Percentiles rank a stretch among this genome's conserved stretches.
phyloP scores from a whole-genome alignment of 2,888 invertebrate genomes.

The Microctonus brassicae region DNA sequence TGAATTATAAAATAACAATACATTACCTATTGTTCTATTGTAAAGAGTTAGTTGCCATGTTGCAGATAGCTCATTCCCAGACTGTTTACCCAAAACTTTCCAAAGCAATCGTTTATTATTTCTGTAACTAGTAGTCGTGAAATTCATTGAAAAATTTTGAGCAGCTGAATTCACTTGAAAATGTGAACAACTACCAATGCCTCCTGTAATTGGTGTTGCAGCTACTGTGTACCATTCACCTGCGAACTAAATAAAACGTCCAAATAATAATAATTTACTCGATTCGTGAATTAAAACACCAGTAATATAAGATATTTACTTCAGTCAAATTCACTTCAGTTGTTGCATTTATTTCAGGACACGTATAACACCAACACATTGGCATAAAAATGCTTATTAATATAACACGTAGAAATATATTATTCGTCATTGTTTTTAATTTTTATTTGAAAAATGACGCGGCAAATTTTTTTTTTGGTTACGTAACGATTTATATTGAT shows the following conservation, averaged over 20 bases:
- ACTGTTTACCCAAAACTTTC: slow-evolving; percentile 37
- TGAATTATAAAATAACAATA: background rate
- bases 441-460: background rate
- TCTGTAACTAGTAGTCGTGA: slow-evolving; percentile 39
- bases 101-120: slow-evolving; percentile 37
- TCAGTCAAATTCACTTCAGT: slow-evolving; percentile 42
- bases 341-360: slow-evolving; percentile 40
- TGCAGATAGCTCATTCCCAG: background rate
- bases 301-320: slow-evolving; percentile 33
- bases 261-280: background rate
- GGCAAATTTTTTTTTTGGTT: background rate
- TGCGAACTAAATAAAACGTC: slow-evolving; percentile 32
- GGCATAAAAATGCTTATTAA: slow-evolving; percentile 25
- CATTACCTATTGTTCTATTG: slow-evolving; percentile 41
- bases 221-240: slow-evolving; percentile 46
- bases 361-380: slow-evolving; percentile 32
- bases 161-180: slow-evolving; percentile 32
- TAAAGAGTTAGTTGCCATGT: slow-evolving; percentile 46
- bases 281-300: background rate
- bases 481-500: background rate
- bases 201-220: slow-evolving; percentile 40
- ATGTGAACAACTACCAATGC: slow-evolving; percentile 44
- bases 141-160: slow-evolving; percentile 41
- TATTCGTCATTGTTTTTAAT: background rate
- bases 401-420: background rate